phyloP scores from a whole-genome alignment of 1,140 invertebrate genomes.

The Drosophila parabipectinata region DNA sequence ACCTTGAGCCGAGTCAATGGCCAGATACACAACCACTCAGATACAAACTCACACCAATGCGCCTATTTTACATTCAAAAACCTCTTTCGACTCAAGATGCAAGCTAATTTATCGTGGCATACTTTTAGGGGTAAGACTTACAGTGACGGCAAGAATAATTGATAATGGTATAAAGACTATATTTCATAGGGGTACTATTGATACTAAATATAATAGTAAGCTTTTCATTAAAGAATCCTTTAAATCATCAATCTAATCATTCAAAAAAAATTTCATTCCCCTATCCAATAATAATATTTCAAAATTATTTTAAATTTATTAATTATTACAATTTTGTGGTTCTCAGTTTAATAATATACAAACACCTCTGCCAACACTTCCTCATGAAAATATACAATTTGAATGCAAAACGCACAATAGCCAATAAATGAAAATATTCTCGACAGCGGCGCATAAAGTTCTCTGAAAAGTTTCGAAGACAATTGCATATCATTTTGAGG shows the following conservation, averaged over 20 bases:
- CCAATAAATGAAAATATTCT: slow-evolving; percentile 17
- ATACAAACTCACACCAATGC: slow-evolving; percentile 20
- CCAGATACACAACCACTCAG: slow-evolving; percentile 11
- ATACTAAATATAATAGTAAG: no score
- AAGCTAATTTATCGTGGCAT: neutral
- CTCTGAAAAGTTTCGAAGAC: slow-evolving; percentile 26
- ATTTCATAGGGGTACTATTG: neutral
- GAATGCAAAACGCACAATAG: slow-evolving; percentile 34
- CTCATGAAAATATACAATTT: slow-evolving; percentile 20
- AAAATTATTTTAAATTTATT: no score
- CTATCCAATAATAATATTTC: no score
- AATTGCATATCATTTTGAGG: slow-evolving; percentile 30
- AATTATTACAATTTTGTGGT: no score
- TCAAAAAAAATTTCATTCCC: no score
- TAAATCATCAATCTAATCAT: no score
- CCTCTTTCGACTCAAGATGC: neutral
- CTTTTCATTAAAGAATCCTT: no score
- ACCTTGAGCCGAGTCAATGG: slow-evolving; percentile 39
- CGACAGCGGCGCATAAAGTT: slow-evolving; percentile 24
- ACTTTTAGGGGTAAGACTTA: slow-evolving; percentile 2
- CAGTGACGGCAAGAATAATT: slow-evolving; percentile 1
- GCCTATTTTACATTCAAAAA: slow-evolving; percentile 1
- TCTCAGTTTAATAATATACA: no score
- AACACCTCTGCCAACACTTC: neutral
- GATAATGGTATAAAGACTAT: neutral